Evolutionary conservation across 2,113 vertebrate genomes (phyloP).

Genomic region (Malurus cyaneus): DNA sequence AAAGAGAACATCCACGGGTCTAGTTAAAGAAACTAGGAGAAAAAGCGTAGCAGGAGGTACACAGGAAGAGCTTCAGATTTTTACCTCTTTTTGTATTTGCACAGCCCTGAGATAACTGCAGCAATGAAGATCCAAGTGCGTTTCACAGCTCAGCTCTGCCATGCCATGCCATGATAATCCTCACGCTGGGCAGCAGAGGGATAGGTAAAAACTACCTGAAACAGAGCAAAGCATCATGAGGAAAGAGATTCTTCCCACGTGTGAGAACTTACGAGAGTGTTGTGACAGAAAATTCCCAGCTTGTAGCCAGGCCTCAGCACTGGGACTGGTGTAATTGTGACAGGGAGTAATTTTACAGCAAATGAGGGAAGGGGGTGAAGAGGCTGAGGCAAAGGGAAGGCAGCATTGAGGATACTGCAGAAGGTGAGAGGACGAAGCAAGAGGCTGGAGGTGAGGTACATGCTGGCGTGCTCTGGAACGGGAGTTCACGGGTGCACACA

Average conservation of each 20-base stretch:
- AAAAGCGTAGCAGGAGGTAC: background rate
- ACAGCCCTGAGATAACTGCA: background rate
- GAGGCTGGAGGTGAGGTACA: background rate
- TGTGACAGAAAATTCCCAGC: background rate
- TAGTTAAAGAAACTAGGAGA: background rate
- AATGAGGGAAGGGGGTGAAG: background rate
- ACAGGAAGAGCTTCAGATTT: background rate
- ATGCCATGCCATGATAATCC: background rate
- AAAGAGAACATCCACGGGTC: rapidly evolving
- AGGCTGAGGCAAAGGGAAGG: background rate
- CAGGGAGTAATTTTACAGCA: background rate
- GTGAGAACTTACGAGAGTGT: background rate
- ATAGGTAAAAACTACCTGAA: background rate
- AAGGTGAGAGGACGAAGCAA: background rate
- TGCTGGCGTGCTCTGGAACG: background rate
- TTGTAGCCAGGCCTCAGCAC: background rate
- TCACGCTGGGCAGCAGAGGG: background rate
- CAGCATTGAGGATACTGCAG: background rate
- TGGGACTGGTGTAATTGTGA: background rate
- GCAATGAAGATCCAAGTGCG: background rate
- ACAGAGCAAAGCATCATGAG: background rate
- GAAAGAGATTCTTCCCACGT: background rate
- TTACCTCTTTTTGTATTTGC: background rate
- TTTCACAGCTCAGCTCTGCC: background rate
- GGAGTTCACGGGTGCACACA: background rate